phyloP scores from a whole-genome alignment of 2,888 invertebrate genomes.

The Halictus ligatus region DNA sequence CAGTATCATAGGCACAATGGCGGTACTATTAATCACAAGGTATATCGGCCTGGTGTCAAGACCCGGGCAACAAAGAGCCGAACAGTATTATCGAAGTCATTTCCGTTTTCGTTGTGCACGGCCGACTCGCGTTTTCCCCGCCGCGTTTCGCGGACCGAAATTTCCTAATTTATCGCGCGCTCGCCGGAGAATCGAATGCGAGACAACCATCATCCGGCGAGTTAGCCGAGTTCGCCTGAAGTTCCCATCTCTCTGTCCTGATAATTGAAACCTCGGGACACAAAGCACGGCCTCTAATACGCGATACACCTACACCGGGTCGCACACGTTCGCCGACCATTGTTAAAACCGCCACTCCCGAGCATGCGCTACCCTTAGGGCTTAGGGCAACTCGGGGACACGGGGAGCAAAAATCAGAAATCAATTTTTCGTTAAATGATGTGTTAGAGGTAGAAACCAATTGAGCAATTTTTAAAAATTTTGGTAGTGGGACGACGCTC shows the following conservation, averaged over 20 bases:
- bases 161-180: slow-evolving; percentile 2
- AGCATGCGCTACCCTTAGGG: background rate
- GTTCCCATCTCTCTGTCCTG: slow-evolving; percentile 7
- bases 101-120: background rate
- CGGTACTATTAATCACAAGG: background rate
- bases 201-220: slow-evolving; percentile 10
- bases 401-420: background rate
- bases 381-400: background rate
- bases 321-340: background rate
- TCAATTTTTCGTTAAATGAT: background rate
- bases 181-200: background rate
- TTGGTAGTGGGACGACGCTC: no score
- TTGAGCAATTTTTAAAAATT: no score
- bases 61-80: background rate
- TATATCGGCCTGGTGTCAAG: background rate
- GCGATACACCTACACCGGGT: background rate
- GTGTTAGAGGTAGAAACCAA: no score
- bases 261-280: slow-evolving; percentile 13
- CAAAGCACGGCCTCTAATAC: background rate
- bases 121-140: background rate
- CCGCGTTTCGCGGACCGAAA: background rate
- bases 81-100: slow-evolving; percentile 10
- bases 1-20: background rate
- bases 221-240: slow-evolving; percentile 12
- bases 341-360: background rate